A percentile compares a stretch with the other conserved stretches of the same genome.
phyloP scores from a whole-genome alignment of 2,113 vertebrate species.

The Hydrolagus affinis region DNA sequence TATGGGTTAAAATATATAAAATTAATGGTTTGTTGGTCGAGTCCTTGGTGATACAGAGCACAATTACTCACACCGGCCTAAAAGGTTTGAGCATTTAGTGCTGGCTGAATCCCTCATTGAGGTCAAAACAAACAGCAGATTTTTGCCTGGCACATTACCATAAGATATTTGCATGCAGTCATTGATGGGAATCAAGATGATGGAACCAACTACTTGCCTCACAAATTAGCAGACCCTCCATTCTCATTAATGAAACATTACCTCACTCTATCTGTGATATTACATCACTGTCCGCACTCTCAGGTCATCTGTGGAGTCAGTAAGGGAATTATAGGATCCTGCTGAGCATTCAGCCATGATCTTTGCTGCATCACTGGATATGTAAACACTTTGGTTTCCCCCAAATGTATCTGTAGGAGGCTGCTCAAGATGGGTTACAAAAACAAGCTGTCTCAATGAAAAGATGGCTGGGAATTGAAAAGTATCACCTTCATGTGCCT shows the following conservation, averaged over 20 bases:
- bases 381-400: neutral
- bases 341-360: neutral
- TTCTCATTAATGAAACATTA: neutral
- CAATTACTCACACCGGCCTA: neutral
- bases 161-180: neutral
- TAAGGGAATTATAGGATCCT: neutral
- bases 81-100: neutral
- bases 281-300: neutral
- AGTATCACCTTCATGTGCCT: neutral
- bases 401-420: neutral
- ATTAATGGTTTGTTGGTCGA: neutral
- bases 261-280: neutral
- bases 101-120: neutral
- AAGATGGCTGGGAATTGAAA: neutral
- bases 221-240: neutral
- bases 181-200: neutral
- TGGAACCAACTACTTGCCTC: neutral
- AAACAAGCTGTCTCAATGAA: neutral
- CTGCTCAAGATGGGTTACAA: neutral
- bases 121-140: neutral
- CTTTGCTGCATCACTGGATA: neutral
- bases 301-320: neutral
- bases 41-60: neutral
- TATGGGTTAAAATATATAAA: neutral
- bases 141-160: conserved; percentile 1